Evolutionary conservation across 2,888 invertebrate species (phyloP).

Genomic region (Philaethria dido): DNA sequence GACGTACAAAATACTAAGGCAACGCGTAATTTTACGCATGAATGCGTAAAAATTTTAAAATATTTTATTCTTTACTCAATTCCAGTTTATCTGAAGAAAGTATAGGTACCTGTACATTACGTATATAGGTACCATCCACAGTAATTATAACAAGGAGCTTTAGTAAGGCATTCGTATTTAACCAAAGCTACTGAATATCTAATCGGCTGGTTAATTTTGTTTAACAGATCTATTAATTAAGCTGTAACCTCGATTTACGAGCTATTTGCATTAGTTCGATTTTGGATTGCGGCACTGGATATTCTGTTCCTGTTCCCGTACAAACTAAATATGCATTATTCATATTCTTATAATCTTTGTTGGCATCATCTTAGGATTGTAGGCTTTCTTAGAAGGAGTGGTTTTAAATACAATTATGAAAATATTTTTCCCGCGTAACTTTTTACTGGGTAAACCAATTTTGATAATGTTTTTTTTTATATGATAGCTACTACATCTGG

Average conservation of each 20-base stretch:
- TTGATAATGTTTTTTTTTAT: too few species aligned
- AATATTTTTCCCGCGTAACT: too few species aligned
- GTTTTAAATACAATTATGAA: too few species aligned
- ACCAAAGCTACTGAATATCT: constrained; percentile 35
- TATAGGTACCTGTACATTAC: background rate
- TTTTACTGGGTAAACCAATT: too few species aligned
- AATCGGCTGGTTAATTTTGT: constrained; percentile 32
- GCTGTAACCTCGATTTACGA: constrained; percentile 36
- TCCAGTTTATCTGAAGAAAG: too few species aligned
- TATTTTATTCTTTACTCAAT: background rate
- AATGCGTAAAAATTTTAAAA: background rate
- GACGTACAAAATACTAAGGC: too few species aligned
- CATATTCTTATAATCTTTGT: background rate
- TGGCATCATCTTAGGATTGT: too few species aligned
- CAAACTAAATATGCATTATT: constrained; percentile 5
- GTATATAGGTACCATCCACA: background rate
- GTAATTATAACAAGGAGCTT: constrained; percentile 14
- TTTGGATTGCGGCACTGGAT: constrained; percentile 30
- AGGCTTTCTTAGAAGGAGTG: too few species aligned
- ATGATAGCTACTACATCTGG: too few species aligned
- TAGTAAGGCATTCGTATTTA: constrained; percentile 13
- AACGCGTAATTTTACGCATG: too few species aligned
- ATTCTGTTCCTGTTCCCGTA: constrained; percentile 21
- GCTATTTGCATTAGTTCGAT: constrained; percentile 39
- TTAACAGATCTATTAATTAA: constrained; percentile 41